Base-by-base conservation (phyloP, 2,888 invertebrate species). In the Ashinkailepas kermadecensis region DNA sequence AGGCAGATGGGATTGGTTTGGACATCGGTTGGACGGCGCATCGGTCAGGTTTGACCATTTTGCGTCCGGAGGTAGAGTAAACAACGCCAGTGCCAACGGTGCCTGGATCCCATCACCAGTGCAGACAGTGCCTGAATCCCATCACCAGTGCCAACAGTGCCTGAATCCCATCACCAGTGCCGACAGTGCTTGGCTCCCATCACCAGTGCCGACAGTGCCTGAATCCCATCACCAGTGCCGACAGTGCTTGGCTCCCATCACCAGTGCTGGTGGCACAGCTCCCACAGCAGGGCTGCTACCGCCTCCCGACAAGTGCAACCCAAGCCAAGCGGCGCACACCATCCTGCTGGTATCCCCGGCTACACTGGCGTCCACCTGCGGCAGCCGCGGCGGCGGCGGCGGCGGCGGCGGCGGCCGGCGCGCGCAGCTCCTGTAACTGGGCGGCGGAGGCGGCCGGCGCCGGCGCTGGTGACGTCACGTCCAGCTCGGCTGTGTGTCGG, bases 381-480 rank as follows among this genome's bases (percentile, higher is more conserved):
- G 70, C 23, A 10, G 67, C 62, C 9, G 62, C 18, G 18, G n/a
- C 8, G 70, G 18, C 39, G 74, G 10, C 13, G 54, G 74, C 54
- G 54, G 54, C 21, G 74, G 54, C 74, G 56, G 18, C 74, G 7
- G 74, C 21, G 54, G 74, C 54, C 74, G 74, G 54, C 65, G 65
- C 65, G 74, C 74, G 74, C 74, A 74, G 56, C 74, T 74, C 74
- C 74, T 74, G 74, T 56, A 74, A 74, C 7, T 21, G 54, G 8
- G 79, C n/a, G 80, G 78, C 82, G 81, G 15, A 82, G 82, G n/a
- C 83, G 78, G 62, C 82, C 79, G 39, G 18, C 78, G 54, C 70
- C 81, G 39, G 65, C 78, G n/a, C 80, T 81, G 18, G 67, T 70
- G 13, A 81, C 78, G 64, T 81, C 80, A 18, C 64, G 56, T 8